Base-by-base conservation (phyloP, 1,140 invertebrate genomes). In the Drosophila ogumai region DNA sequence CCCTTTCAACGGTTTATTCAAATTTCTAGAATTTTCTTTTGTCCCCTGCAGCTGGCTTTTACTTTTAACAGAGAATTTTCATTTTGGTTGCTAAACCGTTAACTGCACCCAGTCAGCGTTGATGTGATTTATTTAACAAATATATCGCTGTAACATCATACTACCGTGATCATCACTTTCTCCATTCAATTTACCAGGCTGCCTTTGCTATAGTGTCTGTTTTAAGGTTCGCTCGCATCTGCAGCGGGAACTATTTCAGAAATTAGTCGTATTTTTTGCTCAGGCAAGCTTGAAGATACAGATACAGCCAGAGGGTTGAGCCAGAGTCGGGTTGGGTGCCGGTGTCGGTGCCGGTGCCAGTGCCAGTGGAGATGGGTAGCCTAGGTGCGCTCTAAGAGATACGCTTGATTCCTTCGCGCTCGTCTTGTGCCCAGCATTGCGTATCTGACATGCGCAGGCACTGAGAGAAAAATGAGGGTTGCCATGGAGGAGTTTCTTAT, bases 261-360 rank as follows among this genome's bases (percentile, higher is more conserved):
- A 87, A 87, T 87, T 87, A 87, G 82, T 82, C 76, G 75, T 79
- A 76, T 81, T 69, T 64, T 64, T 54, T 63, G 61, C 40, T 68
- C 68, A 86, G 41, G 82, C 82, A 87, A 68, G 82, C 82, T 88
- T 87, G 82, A 87, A 87, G 82, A 87, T 87, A 79, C 84, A 79
- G 82, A 86, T 75, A 87, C 80, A 78, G 54, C 58, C 52, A 50
- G 55, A 69, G 54, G 68, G 68, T 71, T 71, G 68, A 44, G 46
- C 47, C 34, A n/a, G 19, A 36, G 34, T 25, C 8, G 34, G 52
- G 34, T 38, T 38, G 34, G 52, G 34, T 34, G 50, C 50, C 31
- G n/a, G n/a, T 50, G 47, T 9, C 47, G 8, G 28, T 31, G 46
- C 25, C 19, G 36, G 60, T 17, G 54, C 15, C 25, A 15, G 60